Evolutionary conservation across 2,888 invertebrate species (phyloP).

Genomic region (Diarsia rubi): DNA sequence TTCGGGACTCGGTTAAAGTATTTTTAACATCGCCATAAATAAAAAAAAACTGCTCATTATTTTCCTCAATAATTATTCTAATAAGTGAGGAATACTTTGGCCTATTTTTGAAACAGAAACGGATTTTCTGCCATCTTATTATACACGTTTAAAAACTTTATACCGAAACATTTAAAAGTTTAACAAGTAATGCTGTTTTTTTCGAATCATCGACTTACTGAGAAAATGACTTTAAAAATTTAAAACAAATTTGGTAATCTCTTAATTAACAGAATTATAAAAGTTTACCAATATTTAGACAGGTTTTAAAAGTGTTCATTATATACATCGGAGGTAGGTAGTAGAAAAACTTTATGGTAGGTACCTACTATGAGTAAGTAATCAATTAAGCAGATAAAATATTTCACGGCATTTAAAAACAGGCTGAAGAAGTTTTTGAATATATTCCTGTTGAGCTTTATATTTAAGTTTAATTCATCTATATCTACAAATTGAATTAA

Average conservation of each 20-base stretch:
- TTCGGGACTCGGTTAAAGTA: not conserved
- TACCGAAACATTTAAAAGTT: slow-evolving; percentile 27
- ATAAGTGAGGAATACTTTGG: not conserved
- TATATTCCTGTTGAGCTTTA: not conserved
- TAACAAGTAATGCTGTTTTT: slow-evolving; percentile 8
- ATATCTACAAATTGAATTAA: not conserved
- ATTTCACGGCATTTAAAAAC: not conserved
- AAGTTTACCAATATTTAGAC: not conserved
- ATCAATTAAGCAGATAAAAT: not conserved
- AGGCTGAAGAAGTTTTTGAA: not conserved
- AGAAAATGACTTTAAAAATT: not conserved
- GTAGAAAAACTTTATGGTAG: not conserved
- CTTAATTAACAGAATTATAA: not conserved
- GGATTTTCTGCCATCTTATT: not conserved
- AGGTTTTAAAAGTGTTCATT: not conserved
- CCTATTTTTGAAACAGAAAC: not conserved
- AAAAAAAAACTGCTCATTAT: not conserved
- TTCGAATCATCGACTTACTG: slow-evolving; percentile 17
- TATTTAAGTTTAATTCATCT: not conserved
- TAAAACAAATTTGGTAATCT: not conserved
- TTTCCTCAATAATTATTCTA: not conserved
- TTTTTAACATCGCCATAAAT: not conserved
- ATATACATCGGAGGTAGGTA: too few species aligned
- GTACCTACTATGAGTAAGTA: not conserved
- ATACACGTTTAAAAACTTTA: slow-evolving; percentile 23